phyloP scores from a whole-genome alignment of 1,140 invertebrate genomes.

The Drosophila ogumai region DNA sequence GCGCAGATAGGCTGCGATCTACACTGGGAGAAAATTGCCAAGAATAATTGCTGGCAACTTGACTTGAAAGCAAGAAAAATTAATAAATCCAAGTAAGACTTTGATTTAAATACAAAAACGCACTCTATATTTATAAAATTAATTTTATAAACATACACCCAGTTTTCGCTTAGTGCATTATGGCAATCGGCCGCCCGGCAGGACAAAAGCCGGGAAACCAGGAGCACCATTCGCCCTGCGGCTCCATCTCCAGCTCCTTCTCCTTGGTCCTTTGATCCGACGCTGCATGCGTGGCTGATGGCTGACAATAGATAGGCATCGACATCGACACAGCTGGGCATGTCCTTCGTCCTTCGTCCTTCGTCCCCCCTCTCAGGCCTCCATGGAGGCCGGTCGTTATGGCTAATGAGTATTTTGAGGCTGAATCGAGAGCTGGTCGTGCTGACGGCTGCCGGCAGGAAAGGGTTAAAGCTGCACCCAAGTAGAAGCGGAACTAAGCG shows the following conservation, averaged over 20 bases:
- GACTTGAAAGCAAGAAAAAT: background rate
- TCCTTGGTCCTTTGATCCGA: conserved; percentile 53
- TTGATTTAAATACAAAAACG: background rate
- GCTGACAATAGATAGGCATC: conserved; percentile 54
- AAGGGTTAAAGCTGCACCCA: conserved; percentile 22
- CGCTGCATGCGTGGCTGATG: conserved; percentile 53
- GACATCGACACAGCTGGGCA: conserved; percentile 59
- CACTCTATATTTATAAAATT: background rate
- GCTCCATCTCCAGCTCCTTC: conserved; percentile 17
- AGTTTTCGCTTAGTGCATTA: background rate
- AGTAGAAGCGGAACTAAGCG: conserved; percentile 16
- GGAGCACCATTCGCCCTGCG: conserved; percentile 5
- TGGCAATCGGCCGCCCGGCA: conserved; percentile 26
- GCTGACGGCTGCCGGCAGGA: conserved; percentile 7
- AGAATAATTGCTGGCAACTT: background rate
- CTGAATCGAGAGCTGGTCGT: conserved; percentile 29
- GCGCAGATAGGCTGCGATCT: conserved; percentile 59
- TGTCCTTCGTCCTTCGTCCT: conserved; percentile 14
- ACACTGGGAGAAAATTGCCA: background rate
- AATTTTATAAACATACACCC: background rate
- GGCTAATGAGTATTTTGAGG: conserved; percentile 77
- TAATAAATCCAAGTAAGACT: no score
- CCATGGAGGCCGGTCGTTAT: conserved; percentile 65
- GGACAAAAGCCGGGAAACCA: conserved; percentile 32
- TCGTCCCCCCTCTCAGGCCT: background rate